Percentiles rank a stretch among this genome's conserved stretches.
phyloP scores from a whole-genome alignment of 2,888 invertebrate species.

The Drosophila pullipes region DNA sequence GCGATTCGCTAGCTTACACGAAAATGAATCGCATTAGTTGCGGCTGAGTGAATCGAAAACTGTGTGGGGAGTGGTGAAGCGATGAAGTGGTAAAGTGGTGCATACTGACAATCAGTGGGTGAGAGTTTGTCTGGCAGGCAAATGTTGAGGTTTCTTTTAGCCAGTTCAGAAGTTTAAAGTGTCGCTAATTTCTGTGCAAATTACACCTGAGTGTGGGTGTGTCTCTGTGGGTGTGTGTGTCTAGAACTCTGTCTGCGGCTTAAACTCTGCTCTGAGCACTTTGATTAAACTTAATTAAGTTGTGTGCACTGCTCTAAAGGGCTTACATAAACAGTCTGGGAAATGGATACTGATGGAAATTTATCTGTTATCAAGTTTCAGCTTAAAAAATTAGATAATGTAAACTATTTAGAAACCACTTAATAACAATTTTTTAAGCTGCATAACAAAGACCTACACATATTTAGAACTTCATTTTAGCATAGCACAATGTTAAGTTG shows the following conservation, averaged over 20 bases:
- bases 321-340: slow-evolving; percentile 1
- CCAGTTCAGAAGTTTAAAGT: slow-evolving; percentile 45
- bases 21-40: slow-evolving; percentile 73
- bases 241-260: slow-evolving; percentile 53
- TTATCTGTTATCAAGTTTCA: not conserved
- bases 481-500: not conserved
- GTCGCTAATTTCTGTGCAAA: slow-evolving; percentile 68
- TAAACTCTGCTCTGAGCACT: slow-evolving; percentile 19
- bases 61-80: not conserved
- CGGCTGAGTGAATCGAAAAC: slow-evolving; percentile 54
- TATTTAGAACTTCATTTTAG: not conserved
- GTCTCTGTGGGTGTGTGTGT: slow-evolving; percentile 13
- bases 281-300: slow-evolving; percentile 66
- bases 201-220: slow-evolving; percentile 45
- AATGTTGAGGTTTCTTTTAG: slow-evolving; percentile 43
- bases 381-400: not conserved
- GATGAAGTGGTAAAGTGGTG: slow-evolving; percentile 7
- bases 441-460: not conserved
- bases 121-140: slow-evolving; percentile 42
- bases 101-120: slow-evolving; percentile 24
- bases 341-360: not conserved
- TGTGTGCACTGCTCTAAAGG: slow-evolving; percentile 21
- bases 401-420: not conserved
- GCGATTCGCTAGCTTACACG: slow-evolving; percentile 64
- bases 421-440: slow-evolving; percentile 7